Percentiles rank a stretch among this genome's conserved stretches.
phyloP scores from a whole-genome alignment of 2,113 vertebrate genomes.

The Myrmophylax atrothorax region DNA sequence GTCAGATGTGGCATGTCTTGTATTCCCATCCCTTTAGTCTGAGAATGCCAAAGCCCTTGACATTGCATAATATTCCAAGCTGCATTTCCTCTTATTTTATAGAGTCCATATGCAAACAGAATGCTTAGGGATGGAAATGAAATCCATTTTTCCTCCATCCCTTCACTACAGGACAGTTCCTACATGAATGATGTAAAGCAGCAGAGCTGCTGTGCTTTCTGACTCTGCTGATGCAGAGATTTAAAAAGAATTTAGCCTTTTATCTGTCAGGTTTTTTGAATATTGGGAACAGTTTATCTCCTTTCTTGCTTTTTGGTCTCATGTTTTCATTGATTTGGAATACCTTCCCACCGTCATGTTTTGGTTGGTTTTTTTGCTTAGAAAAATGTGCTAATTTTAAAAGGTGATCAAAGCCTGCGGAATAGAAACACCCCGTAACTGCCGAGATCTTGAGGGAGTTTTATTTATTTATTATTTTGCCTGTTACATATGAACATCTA shows the following conservation, averaged over 20 bases:
- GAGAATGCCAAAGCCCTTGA: neutral
- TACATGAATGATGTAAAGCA: neutral
- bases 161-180: neutral
- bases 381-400: neutral
- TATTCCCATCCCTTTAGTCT: neutral
- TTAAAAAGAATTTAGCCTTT: neutral
- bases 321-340: neutral
- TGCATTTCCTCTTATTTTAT: neutral
- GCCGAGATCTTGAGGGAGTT: neutral
- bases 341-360: neutral
- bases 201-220: neutral
- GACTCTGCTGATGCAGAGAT: neutral
- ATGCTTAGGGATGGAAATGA: neutral
- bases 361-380: neutral
- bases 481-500: slow-evolving; percentile 61
- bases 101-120: neutral
- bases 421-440: neutral
- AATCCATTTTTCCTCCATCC: neutral
- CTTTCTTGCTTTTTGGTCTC: neutral
- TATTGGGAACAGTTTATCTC: neutral
- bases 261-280: neutral
- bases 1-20: neutral
- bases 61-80: neutral
- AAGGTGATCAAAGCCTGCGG: neutral
- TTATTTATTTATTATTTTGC: slow-evolving; percentile 45